Conservation (phyloP, 1,140 invertebrate genomes). For the Heliothis subflexa region DNA sequence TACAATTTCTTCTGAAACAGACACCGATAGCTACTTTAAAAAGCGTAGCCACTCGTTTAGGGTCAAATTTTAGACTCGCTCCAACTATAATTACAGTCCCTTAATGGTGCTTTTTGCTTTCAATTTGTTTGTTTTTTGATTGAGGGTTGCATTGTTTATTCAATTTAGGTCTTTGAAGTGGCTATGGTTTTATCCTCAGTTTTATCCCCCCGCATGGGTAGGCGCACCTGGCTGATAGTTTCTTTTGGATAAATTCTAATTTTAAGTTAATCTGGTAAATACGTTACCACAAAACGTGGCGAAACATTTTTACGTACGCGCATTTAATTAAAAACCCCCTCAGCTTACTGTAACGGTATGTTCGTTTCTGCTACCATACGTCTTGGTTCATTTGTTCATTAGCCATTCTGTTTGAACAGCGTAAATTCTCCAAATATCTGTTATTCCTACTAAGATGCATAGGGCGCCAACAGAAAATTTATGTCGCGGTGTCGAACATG, state of each 20-base stretch:
- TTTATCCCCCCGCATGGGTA: background rate
- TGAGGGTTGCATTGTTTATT: conserved; percentile 16
- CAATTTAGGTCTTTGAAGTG: background rate
- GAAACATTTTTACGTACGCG: too few species aligned
- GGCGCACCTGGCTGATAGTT: too few species aligned
- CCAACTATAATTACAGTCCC: conserved; percentile 33
- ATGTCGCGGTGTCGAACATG: conserved; percentile 64
- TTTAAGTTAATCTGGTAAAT: too few species aligned
- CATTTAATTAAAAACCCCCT: too few species aligned
- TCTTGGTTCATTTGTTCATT: conserved; percentile 20
- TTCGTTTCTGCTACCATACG: background rate
- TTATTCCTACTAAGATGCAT: conserved; percentile 27
- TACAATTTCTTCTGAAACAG: conserved; percentile 82
- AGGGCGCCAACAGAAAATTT: conserved; percentile 63
- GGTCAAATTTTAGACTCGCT: conserved; percentile 43
- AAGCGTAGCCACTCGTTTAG: conserved; percentile 72
- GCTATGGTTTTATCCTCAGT: too few species aligned
- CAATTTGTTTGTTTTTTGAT: conserved; percentile 4
- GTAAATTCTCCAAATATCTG: conserved; percentile 12
- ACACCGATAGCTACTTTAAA: conserved; percentile 79
- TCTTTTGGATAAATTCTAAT: too few species aligned
- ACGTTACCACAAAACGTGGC: too few species aligned
- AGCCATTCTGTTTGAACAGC: conserved; percentile 15
- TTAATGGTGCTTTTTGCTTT: conserved; percentile 27
- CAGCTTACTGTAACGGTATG: too few species aligned